Base-by-base conservation (phyloP, 2,888 invertebrate species). In the Macrophya annulata region DNA sequence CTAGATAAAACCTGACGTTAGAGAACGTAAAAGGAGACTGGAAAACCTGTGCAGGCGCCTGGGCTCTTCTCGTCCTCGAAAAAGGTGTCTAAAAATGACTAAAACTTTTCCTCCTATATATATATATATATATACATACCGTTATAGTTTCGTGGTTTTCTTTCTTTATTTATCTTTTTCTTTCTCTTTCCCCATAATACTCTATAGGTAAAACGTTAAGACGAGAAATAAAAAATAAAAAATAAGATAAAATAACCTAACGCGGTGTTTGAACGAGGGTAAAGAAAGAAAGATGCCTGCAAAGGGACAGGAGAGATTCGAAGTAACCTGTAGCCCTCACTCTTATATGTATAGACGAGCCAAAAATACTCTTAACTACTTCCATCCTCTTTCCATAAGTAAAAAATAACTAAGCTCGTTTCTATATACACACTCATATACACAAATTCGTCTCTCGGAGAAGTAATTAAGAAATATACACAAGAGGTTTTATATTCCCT, bases 361-460 rank as follows among this genome's bases (percentile, higher is more conserved):
- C 76, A 76, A 76, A 76, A 76, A 76, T 76, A 76, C 10, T 76
- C 76, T 76, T 76, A 76, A 76, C 76, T 76, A 76, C 76, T 76
- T 76, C 76, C 76, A 76, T 76, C 76, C 76, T 48, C 45, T 76
- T 76, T 48, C 76, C 76, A 76, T 76, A 76, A 76, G 76, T 76
- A 76, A 40, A 71, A 71, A 37, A 71, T 71, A 71, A 71, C 71
- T 10, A 71, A 71, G 71, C 71, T n/a, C 55, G 71, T 37, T 43
- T 71, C 62, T 62, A 31, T 31, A 62, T 25, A 10, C 25, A 21
- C 10, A 25, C 62, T 15, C 8, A 55, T 55, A n/a, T 5, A 55
- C 17, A 5, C 55, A 62, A 21, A 71, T 37, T n/a, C n/a, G 17
- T 71, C 71, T 48, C 21, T 76, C 21, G 9, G 74, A 48, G n/a